A percentile compares a stretch with the other conserved stretches of the same genome.
These are phyloP conservation scores for Trichopria drosophilae DNA, from an alignment of 2,888 invertebrate genomes.

Conservation along the genomic window DNA sequence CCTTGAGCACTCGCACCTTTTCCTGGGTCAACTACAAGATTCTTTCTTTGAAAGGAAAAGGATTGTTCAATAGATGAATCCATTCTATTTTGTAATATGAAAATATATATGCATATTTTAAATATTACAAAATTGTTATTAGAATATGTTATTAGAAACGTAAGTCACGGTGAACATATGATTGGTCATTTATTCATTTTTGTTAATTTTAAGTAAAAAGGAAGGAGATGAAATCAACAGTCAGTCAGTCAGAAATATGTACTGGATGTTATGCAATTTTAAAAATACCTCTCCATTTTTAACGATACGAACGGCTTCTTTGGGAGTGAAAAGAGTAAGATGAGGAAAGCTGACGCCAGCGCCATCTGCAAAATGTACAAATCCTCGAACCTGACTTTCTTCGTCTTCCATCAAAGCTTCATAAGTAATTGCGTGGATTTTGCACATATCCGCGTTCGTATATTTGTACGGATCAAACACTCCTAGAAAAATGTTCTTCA, in stretches of 20 bases:
- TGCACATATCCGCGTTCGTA: slow-evolving; percentile 77
- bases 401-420: slow-evolving; percentile 82
- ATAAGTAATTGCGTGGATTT: slow-evolving; percentile 75
- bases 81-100: no score
- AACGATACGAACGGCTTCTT: slow-evolving; percentile 76
- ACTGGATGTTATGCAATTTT: no score
- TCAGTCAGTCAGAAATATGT: no score
- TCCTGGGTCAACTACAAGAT: slow-evolving; percentile 4
- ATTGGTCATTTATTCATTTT: no score
- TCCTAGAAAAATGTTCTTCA: slow-evolving; percentile 61
- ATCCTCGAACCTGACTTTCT: slow-evolving; percentile 76
- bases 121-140: no score
- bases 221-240: no score
- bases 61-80: background rate
- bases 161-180: no score
- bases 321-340: slow-evolving; percentile 76
- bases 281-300: slow-evolving; percentile 82
- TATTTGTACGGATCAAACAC: slow-evolving; percentile 79
- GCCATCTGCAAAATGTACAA: slow-evolving; percentile 78
- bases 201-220: no score
- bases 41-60: background rate
- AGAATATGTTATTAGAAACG: no score
- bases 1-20: slow-evolving; percentile 3
- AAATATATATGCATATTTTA: no score
- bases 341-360: slow-evolving; percentile 75